Evolutionary conservation across 2,888 invertebrate species (phyloP), one percentile per base, ranked within the genome.

Genomic region (Acrobasis consociella): DNA sequence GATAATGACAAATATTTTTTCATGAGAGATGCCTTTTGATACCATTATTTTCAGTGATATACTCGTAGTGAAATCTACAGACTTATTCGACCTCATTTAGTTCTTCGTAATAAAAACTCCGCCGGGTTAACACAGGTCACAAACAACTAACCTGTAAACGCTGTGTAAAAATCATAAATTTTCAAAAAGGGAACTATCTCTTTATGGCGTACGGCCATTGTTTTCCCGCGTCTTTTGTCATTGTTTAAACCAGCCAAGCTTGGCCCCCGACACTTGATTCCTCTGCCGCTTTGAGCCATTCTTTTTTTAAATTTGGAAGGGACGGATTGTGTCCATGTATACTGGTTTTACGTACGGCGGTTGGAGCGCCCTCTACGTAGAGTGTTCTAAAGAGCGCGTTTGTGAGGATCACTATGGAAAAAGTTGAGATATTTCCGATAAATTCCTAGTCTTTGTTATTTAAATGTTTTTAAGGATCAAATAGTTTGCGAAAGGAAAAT

Each of bases 361-460:
- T 83, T 72, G 69, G 75, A 70, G 77, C 77, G 76, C 79, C 80
- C 81, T 83, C 76, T 72, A 67, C 64, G 62, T 71, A 68, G 68
- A 82, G 77, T 64, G 67, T 64, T 53, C 65, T 68, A 64, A 62
- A 78, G 76, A 69, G 79, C 80, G 73, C 79, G 81, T 78, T 80
- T 81, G 77, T 78, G 73, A 79, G 75, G 61, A 72, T 72, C 70
- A 72, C 75, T 75, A 69, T 65, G 72, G 53, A 71, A 72, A 31
- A 70, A 70, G 68, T 84, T 74, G 80, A 86, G 86, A 85, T 85
- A 76, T 87, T 87, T 85, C 86, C 86, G 77, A 87, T 87, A 87
- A 83, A 83, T 80, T 81, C 78, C 74, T 68, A 68, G 69, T 75
- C 71, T 79, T 76, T 80, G 77, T 74, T 72, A n/a, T n/a, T n/a